Evolutionary conservation across 2,113 vertebrate genomes (phyloP), one percentile per base, ranked within the genome.

Genomic region (Dascyllus trimaculatus): DNA sequence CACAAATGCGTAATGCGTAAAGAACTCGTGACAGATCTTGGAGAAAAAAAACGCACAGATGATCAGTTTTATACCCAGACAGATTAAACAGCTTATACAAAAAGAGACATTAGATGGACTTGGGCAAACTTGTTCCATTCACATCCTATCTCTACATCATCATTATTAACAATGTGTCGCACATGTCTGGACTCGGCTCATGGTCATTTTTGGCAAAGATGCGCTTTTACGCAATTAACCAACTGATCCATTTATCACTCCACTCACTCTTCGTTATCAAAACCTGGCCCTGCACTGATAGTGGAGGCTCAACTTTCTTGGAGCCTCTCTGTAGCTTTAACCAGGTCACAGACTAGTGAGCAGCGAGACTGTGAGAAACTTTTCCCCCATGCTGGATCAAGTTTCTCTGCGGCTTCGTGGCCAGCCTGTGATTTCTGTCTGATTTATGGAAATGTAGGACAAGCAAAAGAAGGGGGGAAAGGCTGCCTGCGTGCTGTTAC

Each of bases 381-480:
- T 89, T 87, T 80, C 80, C 66, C 63, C 49, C 76, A 77, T 70
- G 52, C 72, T 26, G 76, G 71, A 59, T 89, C 69, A 59, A 76
- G 65, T 89, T 90, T 82, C 85, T 72, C 69, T 61, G 71, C 57
- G 71, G 61, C 52, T 71, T 71, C 78, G 43, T 15, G 49, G 10
- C 60, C 38, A 1, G 32, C 19, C 62, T 15, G 65, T 57, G 61
- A 79, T 60, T 86, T 77, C 25, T 54, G 13, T 46, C 11, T 11
- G 51, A 77, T 82, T 78, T 73, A 63, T 54, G 64, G n/a, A 45
- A 82, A 88, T 19, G 2, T 14, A 0, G 38, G 10, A 65, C 18
- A 10, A 10, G 14, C 7, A 1, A 10, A 10, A 35, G 7, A 10
- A 74, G 74, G 19, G 45, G 21, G 45, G 22, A 82, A 74, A 77